phyloP scores from a whole-genome alignment of 2,113 vertebrate species.

The Solea solea region DNA sequence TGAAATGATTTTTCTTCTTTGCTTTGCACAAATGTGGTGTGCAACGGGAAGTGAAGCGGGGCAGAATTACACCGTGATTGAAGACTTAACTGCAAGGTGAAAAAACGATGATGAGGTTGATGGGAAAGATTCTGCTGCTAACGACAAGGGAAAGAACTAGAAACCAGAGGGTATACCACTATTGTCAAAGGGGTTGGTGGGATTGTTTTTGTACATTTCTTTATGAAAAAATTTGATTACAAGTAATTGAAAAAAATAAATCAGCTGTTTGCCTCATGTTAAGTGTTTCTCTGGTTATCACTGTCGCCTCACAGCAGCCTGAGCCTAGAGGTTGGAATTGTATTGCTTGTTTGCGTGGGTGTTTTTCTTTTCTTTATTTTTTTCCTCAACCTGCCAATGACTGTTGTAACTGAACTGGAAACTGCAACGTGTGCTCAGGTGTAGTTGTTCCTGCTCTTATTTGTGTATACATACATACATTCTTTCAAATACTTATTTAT shows the following conservation, averaged over 20 bases:
- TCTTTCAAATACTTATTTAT: too few relatives aligned
- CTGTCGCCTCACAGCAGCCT: not conserved
- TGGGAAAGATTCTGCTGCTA: conserved; percentile 30
- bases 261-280: conserved; percentile 7
- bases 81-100: conserved; percentile 42
- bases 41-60: conserved; percentile 40
- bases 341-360: not conserved
- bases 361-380: not conserved
- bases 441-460: too few relatives aligned
- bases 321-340: conserved; percentile 10
- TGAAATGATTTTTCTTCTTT: conserved; percentile 31
- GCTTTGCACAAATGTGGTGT: conserved; percentile 41
- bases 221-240: conserved; percentile 6
- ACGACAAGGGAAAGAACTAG: conserved; percentile 37
- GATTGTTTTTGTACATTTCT: conserved; percentile 7
- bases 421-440: not conserved
- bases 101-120: conserved; percentile 11
- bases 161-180: conserved; percentile 22
- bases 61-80: conserved; percentile 35
- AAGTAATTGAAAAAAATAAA: not conserved
- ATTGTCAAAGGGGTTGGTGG: conserved; percentile 13
- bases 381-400: not conserved
- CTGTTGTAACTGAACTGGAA: conserved; percentile 3
- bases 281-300: not conserved
- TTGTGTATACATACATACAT: too few relatives aligned